Evolutionary conservation across 2,113 vertebrate genomes (phyloP).

Genomic region (Puma concolor): DNA sequence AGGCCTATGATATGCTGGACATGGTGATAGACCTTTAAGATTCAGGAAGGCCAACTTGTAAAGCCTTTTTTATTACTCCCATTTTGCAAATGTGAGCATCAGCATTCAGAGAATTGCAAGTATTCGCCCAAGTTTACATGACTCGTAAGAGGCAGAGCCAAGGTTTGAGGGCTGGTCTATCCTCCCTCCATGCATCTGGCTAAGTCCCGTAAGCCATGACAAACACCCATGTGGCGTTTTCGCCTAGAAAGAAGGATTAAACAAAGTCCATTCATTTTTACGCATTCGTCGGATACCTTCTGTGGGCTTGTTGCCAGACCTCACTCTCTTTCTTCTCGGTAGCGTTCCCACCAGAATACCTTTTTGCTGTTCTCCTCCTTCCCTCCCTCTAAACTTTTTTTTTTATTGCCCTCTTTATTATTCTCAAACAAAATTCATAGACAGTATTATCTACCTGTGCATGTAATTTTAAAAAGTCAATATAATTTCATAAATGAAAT

Average conservation of each 20-base stretch:
- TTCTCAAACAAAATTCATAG: slow-evolving; percentile 41
- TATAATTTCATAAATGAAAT: slow-evolving; percentile 29
- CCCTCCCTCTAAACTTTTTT: not conserved
- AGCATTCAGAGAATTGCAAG: not conserved
- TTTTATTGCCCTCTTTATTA: slow-evolving; percentile 17
- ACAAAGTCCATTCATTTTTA: not conserved
- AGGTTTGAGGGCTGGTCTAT: not conserved
- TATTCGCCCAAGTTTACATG: not conserved
- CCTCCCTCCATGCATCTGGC: not conserved
- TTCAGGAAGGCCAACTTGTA: not conserved
- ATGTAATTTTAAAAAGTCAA: not conserved
- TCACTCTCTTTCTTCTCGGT: not conserved
- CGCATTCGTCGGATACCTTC: not conserved
- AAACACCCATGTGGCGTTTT: not conserved
- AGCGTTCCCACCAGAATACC: not conserved
- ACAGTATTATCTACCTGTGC: not conserved
- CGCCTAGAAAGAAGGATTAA: not conserved
- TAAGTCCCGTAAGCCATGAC: not conserved
- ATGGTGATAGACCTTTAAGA: not conserved
- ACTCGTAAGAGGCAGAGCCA: not conserved
- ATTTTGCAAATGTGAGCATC: not conserved
- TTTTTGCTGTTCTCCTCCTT: not conserved
- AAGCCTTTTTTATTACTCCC: not conserved
- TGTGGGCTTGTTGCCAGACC: not conserved
- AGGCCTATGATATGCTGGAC: not conserved